phyloP scores from a whole-genome alignment of 2,113 vertebrate genomes.

The Mungos mungo region DNA sequence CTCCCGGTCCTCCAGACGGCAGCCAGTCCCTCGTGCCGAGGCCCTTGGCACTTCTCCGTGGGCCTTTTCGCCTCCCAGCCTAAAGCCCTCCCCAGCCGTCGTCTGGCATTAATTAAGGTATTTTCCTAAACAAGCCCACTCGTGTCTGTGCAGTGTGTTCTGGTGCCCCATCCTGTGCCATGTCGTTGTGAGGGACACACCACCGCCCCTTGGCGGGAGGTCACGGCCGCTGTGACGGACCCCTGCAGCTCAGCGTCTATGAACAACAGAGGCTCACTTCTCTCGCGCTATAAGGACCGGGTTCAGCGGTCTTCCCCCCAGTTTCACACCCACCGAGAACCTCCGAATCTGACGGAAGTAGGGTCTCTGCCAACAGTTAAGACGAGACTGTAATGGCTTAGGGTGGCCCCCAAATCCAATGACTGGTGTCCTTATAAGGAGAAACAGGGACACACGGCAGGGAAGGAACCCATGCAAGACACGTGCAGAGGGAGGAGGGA shows the following conservation, averaged over 20 bases:
- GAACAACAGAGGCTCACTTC: rapidly evolving
- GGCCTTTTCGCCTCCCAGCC: background rate
- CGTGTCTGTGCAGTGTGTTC: background rate
- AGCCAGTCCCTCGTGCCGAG: background rate
- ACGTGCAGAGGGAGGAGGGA: background rate
- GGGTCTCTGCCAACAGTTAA: background rate
- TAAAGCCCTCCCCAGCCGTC: background rate
- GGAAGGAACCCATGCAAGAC: background rate
- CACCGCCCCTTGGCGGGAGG: rapidly evolving
- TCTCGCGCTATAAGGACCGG: rapidly evolving
- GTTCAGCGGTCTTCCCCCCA: too few relatives aligned
- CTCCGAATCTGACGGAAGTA: background rate
- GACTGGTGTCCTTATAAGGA: background rate
- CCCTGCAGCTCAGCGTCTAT: rapidly evolving
- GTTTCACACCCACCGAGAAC: too few relatives aligned
- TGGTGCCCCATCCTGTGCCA: background rate
- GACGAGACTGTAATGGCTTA: too few relatives aligned
- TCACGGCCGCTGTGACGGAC: rapidly evolving
- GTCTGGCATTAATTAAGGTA: background rate
- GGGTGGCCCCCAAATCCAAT: background rate
- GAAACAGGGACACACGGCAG: background rate
- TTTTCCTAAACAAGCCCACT: conserved; percentile 44
- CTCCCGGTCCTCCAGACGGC: too few relatives aligned
- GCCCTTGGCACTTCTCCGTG: background rate
- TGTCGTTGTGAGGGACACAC: background rate